A percentile compares a stretch with the other conserved stretches of the same genome.
phyloP scores from a whole-genome alignment of 2,888 invertebrate genomes.

The Salticus scenicus region DNA sequence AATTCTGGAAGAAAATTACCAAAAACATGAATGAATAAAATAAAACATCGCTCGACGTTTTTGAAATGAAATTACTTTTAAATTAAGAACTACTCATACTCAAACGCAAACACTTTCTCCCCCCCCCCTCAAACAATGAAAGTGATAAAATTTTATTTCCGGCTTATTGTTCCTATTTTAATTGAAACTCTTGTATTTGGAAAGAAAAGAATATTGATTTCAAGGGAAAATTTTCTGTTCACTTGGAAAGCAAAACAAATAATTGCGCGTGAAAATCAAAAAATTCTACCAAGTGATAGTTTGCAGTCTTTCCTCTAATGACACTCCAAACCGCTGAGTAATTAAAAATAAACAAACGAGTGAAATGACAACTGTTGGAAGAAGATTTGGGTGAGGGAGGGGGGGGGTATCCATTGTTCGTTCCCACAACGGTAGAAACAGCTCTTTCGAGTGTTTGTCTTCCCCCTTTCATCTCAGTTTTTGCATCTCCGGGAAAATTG shows the following conservation, averaged over 20 bases:
- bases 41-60: not conserved
- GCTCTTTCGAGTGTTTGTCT: not conserved
- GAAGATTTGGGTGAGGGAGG: not conserved
- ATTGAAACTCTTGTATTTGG: conserved; percentile 3
- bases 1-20: not conserved
- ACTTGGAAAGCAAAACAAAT: conserved; percentile 5
- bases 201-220: not conserved
- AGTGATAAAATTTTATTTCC: not conserved
- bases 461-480: conserved; percentile 16
- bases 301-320: not conserved
- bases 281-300: not conserved
- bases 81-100: conserved; percentile 1
- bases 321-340: not conserved
- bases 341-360: conserved; percentile 5
- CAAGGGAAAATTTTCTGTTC: not conserved
- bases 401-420: not conserved
- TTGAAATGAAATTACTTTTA: not conserved
- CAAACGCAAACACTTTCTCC: not conserved
- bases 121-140: not conserved
- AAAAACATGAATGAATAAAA: not conserved
- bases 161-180: not conserved
- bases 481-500: conserved; percentile 28
- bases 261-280: not conserved
- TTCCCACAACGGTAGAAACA: not conserved
- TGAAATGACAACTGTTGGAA: conserved; percentile 8